Base-by-base conservation (phyloP, 2,888 invertebrate species). In the Andrena dorsata region DNA sequence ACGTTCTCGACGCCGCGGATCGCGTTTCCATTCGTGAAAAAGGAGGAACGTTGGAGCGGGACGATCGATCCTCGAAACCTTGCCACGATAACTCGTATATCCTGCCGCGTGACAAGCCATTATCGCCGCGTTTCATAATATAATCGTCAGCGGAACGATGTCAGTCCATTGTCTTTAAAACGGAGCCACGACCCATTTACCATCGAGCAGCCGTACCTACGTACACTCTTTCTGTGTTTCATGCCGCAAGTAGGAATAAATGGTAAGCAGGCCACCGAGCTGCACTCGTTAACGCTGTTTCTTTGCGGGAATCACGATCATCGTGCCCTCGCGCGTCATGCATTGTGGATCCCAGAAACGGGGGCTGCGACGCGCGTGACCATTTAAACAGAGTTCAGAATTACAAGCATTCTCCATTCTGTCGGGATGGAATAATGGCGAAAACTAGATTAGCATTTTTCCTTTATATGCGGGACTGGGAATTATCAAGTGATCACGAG, bases 231-330 rank as follows among this genome's bases (percentile, higher is more conserved):
- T 90, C 87, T 90, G 63, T 92, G 91, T 93, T 93, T 90, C 92
- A 92, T 90, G 92, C 93, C 76, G 89, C 90, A 86, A 80, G 86
- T 90, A 93, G 94, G 93, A 93, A 94, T 89, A 93, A 93, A 92
- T 93, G 93, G 93, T 93, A 91, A 93, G 93, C 84, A 85, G 85
- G 79, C 72, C 82, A 80, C 68, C 74, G 69, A 56, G 74, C 66
- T 65, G 71, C 53, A 41, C 60, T 76, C 76, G 70, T 79, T 70
- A 65, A 75, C 51, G 28, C 13, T 70, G 28, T 63, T 85, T 82
- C n/a, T 20, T n/a, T 51, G 20, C n/a, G 20, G 20, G 51, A 51
- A 51, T 20, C 41, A 41, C 41, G 13, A 41, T 41, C 16, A 16
- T 16, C 51, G 51, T 51, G n/a, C 51, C 3, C n/a, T n/a, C 58